A percentile compares a stretch with the other conserved stretches of the same genome.
phyloP scores from a whole-genome alignment of 2,113 vertebrate genomes.

The Paramormyrops kingsleyae region DNA sequence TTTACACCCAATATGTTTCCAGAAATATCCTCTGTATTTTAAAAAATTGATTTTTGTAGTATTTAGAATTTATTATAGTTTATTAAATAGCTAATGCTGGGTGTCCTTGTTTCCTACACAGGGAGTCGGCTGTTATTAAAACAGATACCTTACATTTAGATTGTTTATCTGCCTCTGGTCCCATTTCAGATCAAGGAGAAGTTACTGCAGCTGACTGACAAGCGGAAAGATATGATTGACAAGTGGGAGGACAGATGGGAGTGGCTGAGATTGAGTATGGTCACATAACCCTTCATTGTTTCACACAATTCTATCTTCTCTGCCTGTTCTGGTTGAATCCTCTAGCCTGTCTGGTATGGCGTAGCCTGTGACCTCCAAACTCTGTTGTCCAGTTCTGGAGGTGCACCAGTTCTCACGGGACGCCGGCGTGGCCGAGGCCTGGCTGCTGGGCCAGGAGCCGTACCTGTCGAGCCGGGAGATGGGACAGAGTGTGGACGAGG shows the following conservation, averaged over 20 bases:
- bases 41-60: neutral
- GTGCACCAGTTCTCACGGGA: constrained; percentile 96
- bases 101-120: neutral
- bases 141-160: neutral
- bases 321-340: neutral
- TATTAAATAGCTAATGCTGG: neutral
- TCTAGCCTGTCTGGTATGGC: neutral
- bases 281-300: neutral
- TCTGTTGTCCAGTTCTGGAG: constrained; percentile 74
- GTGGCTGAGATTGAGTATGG: constrained; percentile 93
- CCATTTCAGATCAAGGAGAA: constrained; percentile 85
- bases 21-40: neutral
- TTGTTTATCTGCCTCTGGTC: neutral
- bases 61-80: too few relatives aligned
- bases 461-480: constrained; percentile 86
- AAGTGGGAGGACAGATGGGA: constrained; percentile 98
- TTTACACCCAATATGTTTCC: neutral
- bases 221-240: constrained; percentile 98
- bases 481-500: constrained; percentile 88
- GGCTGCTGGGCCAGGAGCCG: constrained; percentile 89
- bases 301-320: neutral
- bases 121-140: neutral
- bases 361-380: neutral
- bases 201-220: constrained; percentile 87
- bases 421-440: constrained; percentile 88